Base-by-base conservation (phyloP, 2,113 vertebrate genomes). In the Anarrhichthys ocellatus region DNA sequence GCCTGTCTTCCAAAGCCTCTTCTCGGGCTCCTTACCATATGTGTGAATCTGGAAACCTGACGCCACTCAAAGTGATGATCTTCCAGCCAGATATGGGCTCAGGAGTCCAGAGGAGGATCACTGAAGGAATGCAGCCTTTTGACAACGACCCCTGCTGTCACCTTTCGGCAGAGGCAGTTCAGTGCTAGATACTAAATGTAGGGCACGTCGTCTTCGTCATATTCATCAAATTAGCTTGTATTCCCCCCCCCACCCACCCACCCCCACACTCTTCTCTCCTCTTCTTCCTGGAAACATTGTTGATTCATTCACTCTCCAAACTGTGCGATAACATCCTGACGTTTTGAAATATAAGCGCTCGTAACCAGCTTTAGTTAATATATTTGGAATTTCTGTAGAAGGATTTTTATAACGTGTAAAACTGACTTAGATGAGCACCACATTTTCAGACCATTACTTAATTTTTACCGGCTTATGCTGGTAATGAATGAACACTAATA, bases 311-410 rank as follows among this genome's bases (percentile, higher is more conserved):
- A 13, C 29, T 59, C 80, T 65, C 68, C 27, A 78, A 67, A 79
- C 72, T 54, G 29, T 64, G 22, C 13, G 17, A 50, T 50, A 65
- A 52, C 77, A 52, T 83, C 61, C 48, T 73, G 64, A 76, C 2
- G 11, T 70, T 83, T 89, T 82, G 76, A 88, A 61, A 63, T 70
- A 13, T 68, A 36, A 40, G 62, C 68, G 32, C 17, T 78, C 54
- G 6, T 86, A 86, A 87, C 76, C 17, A 65, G 76, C 34, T 84
- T 84, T 80, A 85, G 64, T 71, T 77, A 82, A 92, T 82, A 9
- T 73, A 46, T 34, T 70, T 82, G 76, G 67, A 82, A 83, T 81
- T 66, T 76, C 36, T 56, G 42, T 4, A 18, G 69, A 85, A 14
- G 3, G 52, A 68, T 83, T 92, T 34, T 90, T 22, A 48, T 84